Base-by-base conservation (phyloP, 2,888 invertebrate species). In the Crossocerus cetratus region DNA sequence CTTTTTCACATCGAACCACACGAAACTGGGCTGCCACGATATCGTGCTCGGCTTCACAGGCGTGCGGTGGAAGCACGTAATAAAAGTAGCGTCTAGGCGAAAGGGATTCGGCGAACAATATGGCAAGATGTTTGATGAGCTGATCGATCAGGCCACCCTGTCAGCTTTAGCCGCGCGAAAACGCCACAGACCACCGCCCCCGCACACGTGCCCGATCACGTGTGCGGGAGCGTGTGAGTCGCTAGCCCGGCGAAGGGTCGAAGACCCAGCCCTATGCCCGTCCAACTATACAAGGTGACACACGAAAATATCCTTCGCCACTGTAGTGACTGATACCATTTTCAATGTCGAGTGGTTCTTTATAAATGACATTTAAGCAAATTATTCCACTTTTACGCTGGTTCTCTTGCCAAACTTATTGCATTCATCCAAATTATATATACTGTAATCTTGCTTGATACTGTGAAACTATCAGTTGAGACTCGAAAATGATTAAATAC, bases 111-210 rank as follows among this genome's bases (percentile, higher is more conserved):
- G 72, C 70, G 76, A 74, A 83, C 80, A 80, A 83, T 83, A 76
- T 77, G 76, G 82, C 79, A 82, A 83, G 84, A 82, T 84, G 82
- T 83, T 83, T 83, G 83, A 83, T 84, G 80, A 82, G 72, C 69
- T 82, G 76, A 83, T 83, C 83, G 82, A 83, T 83, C 83, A 83
- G 69, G 43, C 49, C 72, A 54, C 65, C 68, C 77, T 77, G 83
- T 77, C 82, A 76, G 76, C 49, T 49, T 16, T 49, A 49, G n/a
- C 14, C 49, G 49, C 49, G 49, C 16, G 32, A 32, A 32, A 32
- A 32, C 32, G 49, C 49, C 16, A 49, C 49, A 49, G 32, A 32
- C 32, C 32, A 11, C 32, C 32, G 32, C 49, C 49, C 16, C 14
- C 49, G 49, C 44, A 63, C 45, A 64, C 20, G 63, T 55, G 63